Evolutionary conservation across 2,888 invertebrate genomes (phyloP), one percentile per base, ranked within the genome.

Genomic region (Atrina japonica): DNA sequence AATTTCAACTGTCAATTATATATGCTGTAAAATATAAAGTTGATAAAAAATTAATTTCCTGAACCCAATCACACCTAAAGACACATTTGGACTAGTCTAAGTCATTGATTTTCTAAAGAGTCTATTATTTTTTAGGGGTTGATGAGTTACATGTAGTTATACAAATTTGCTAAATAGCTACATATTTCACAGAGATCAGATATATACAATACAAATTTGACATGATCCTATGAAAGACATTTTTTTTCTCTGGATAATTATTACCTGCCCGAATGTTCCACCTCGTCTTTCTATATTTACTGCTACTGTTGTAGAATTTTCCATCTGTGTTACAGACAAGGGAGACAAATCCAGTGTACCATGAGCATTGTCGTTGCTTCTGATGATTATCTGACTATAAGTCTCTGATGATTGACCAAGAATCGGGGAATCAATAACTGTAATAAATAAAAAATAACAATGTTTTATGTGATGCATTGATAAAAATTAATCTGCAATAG

Each of bases 211-310:
- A n/a, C n/a, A n/a, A n/a, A n/a, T n/a, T n/a, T n/a, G n/a, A n/a
- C n/a, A n/a, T n/a, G 11, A 49, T 49, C 1, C 25, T 11, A n/a
- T n/a, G 3, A 49, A 49, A 18, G 49, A 49, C 16, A 1, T 3
- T 14, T 6, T 29, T 14, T 27, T 3, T 7, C 16, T 11, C 27
- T 52, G n/a, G 5, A 30, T 40, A 67, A n/a, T 21, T 63, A 82
- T 73, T 58, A 87, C 88, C 82, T 85, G 81, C 53, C 89, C 89
- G 81, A 87, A 88, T 14, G 82, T 64, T 14, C 89, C 90, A 1
- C 83, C 89, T 49, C 70, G 78, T 45, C 90, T 74, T 30, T 78
- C 70, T 2, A 88, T 80, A 61, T 74, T 77, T 52, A 88, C 68
- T 43, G 83, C 71, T 27, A 83, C 75, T 35, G 79, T 77, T 3